Conservation (phyloP, 2,888 invertebrate species). For the Troides aeacus region DNA sequence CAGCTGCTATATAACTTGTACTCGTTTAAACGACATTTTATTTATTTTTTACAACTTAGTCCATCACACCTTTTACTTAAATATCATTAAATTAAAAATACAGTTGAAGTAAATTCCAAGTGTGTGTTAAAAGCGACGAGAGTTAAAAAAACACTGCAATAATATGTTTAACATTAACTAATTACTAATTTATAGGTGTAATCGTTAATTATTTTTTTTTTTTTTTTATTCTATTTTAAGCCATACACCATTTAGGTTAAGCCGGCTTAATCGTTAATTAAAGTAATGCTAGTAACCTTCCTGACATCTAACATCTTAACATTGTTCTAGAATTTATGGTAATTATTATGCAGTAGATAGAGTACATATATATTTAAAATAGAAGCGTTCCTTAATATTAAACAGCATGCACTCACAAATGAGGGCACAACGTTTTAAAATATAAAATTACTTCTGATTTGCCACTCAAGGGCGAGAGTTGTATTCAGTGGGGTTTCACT, state of each 20-base stretch:
- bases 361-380: not conserved
- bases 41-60: slow-evolving; percentile 11
- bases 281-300: no score
- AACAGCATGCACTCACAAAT: not conserved
- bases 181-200: not conserved
- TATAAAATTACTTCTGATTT: not conserved
- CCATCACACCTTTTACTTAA: no score
- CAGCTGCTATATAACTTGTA: slow-evolving; percentile 64
- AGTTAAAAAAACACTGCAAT: not conserved
- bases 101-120: no score
- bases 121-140: no score
- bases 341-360: not conserved
- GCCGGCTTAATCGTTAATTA: no score
- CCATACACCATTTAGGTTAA: no score
- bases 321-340: no score
- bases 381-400: not conserved
- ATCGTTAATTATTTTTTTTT: no score
- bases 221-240: no score
- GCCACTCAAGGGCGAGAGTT: not conserved
- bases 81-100: no score
- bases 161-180: not conserved
- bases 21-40: slow-evolving; percentile 65
- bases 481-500: not conserved
- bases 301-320: no score
- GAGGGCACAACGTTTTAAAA: not conserved